Evolutionary conservation across 2,888 invertebrate species (phyloP).

Genomic region (Ceratothoa steindachneri): DNA sequence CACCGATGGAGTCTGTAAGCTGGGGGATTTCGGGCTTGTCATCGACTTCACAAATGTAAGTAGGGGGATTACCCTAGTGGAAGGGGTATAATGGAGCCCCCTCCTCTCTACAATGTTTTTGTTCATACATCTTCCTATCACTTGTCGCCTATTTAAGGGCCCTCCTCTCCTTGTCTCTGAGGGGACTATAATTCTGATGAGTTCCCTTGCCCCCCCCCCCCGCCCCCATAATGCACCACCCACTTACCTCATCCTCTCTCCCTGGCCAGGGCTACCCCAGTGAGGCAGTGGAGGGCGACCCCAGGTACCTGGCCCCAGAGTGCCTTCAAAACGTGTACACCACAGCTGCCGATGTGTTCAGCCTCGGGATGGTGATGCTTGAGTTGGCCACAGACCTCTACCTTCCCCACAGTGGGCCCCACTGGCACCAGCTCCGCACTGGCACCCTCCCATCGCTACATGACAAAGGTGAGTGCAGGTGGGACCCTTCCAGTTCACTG

Average conservation of each 20-base stretch:
- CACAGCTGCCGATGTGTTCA: conserved; percentile 69
- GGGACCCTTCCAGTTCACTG: conserved; percentile 52
- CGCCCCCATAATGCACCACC: no score
- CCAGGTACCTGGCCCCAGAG: conserved; percentile 70
- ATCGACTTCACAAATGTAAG: conserved; percentile 59
- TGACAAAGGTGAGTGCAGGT: conserved; percentile 8
- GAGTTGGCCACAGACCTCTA: conserved; percentile 68
- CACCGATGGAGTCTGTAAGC: conserved; percentile 62
- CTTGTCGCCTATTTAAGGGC: no score
- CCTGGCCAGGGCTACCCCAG: conserved; percentile 26
- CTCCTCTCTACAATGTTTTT: no score
- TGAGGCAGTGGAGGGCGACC: conserved; percentile 63
- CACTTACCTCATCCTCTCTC: neutral
- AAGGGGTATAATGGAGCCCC: no score
- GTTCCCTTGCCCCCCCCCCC: no score
- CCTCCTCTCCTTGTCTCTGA: no score
- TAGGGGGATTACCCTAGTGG: neutral
- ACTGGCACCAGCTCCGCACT: conserved; percentile 65
- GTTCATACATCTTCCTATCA: no score
- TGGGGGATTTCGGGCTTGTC: conserved; percentile 72
- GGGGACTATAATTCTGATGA: no score
- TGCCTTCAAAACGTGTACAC: conserved; percentile 63
- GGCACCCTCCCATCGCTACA: conserved; percentile 58
- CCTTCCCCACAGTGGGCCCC: conserved; percentile 64
- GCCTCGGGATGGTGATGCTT: conserved; percentile 67